Conservation (phyloP, 2,113 vertebrate species). For the Anoura caudifer region DNA sequence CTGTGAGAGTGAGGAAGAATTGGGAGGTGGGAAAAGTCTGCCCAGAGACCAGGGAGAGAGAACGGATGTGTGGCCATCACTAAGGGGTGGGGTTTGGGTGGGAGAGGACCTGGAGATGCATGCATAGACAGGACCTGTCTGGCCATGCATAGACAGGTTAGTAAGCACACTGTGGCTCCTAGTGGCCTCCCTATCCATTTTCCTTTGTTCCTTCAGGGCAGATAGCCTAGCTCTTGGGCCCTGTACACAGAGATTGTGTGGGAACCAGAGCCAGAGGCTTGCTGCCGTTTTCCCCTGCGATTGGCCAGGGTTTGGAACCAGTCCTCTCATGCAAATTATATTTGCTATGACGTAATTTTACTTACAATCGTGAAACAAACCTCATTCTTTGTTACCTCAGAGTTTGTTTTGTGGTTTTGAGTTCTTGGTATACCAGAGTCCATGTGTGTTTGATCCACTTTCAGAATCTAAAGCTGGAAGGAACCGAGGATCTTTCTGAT, state of each 20-base stretch:
- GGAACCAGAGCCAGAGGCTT: background rate
- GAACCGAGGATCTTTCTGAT: conserved; percentile 80
- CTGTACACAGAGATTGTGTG: background rate
- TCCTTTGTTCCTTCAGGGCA: background rate
- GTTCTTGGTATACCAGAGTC: background rate
- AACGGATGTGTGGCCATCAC: background rate
- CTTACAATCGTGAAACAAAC: background rate
- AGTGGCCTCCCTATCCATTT: background rate
- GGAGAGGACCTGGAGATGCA: background rate
- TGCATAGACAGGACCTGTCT: too few species aligned
- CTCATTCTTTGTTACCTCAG: background rate
- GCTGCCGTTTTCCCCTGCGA: background rate
- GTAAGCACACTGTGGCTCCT: background rate
- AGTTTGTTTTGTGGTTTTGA: background rate
- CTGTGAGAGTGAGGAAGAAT: background rate
- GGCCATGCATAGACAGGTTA: accelerated
- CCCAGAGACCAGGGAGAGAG: background rate
- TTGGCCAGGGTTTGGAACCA: background rate
- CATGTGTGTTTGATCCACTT: background rate
- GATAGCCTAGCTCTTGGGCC: background rate
- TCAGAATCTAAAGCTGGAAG: conserved; percentile 82
- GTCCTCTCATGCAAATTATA: background rate
- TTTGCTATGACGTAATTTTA: background rate
- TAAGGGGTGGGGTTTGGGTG: background rate
- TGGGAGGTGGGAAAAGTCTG: background rate